These are phyloP conservation scores for Nowickia ferox DNA, from an alignment of 2,888 invertebrate species.

Conservation along the genomic window DNA sequence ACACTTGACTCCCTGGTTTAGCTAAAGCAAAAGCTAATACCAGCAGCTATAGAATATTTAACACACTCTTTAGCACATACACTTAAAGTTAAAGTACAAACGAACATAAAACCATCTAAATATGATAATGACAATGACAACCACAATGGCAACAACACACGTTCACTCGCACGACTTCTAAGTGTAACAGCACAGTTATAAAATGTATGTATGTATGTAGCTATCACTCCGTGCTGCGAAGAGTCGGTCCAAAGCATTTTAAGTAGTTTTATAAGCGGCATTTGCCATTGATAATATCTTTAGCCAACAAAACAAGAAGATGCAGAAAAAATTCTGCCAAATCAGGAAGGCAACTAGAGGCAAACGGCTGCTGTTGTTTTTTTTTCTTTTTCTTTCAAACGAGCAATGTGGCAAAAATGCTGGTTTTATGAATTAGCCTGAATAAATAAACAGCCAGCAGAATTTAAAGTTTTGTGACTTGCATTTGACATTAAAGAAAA, in stretches of 20 bases:
- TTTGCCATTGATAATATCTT: slow-evolving; percentile 66
- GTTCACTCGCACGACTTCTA: background rate
- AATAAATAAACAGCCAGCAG: slow-evolving; percentile 55
- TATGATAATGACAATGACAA: slow-evolving; percentile 41
- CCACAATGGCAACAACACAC: slow-evolving; percentile 34
- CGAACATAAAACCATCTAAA: slow-evolving; percentile 35
- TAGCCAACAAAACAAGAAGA: background rate
- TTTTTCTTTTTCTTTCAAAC: background rate
- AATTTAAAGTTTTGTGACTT: slow-evolving; percentile 66
- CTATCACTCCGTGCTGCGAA: background rate
- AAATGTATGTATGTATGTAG: slow-evolving; percentile 12
- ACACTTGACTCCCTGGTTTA: slow-evolving; percentile 9
- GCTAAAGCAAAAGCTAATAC: slow-evolving; percentile 45
- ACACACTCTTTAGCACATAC: slow-evolving; percentile 54
- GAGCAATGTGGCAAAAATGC: slow-evolving; percentile 42
- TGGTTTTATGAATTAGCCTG: slow-evolving; percentile 65
- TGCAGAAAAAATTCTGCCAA: slow-evolving; percentile 48
- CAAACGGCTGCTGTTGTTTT: slow-evolving; percentile 39
- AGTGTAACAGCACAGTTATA: slow-evolving; percentile 53
- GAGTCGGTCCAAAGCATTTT: slow-evolving; percentile 41
- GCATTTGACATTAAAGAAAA: slow-evolving; percentile 60
- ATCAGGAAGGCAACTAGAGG: slow-evolving; percentile 62
- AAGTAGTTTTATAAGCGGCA: slow-evolving; percentile 59
- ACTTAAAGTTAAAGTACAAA: slow-evolving; percentile 2
- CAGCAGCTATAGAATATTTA: slow-evolving; percentile 60